phyloP scores from a whole-genome alignment of 2,113 vertebrate species.

The Aspiorhynchus laticeps region DNA sequence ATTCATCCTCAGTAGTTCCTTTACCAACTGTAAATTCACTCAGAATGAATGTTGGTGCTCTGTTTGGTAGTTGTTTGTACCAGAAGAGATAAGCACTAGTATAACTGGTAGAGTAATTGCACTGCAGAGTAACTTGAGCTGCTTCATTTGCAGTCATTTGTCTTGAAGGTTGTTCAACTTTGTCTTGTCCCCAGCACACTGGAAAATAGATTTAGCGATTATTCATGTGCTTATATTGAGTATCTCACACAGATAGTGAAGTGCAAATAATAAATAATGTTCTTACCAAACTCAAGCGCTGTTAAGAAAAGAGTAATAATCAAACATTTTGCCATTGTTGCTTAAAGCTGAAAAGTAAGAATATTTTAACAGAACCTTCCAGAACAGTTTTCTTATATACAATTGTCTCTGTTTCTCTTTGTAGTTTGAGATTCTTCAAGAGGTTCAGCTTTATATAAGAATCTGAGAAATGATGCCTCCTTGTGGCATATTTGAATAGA shows the following conservation, averaged over 20 bases:
- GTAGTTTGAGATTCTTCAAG: background rate
- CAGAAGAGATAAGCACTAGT: no score
- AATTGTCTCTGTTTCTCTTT: background rate
- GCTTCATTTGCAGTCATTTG: background rate
- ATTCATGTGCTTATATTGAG: no score
- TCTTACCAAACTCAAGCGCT: no score
- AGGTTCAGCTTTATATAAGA: background rate
- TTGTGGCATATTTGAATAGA: background rate
- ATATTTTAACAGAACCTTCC: background rate
- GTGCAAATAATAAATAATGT: no score
- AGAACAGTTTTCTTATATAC: background rate
- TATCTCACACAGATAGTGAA: no score
- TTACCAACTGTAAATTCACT: no score
- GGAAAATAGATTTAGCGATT: background rate
- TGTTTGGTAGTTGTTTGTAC: no score
- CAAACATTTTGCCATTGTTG: background rate
- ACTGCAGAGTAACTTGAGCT: no score
- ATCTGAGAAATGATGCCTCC: background rate
- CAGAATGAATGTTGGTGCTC: no score
- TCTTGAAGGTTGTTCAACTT: background rate
- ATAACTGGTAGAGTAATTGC: no score
- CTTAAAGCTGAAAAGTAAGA: background rate
- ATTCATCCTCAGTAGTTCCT: no score
- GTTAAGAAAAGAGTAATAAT: no score
- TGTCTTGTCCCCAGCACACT: background rate